Evolutionary conservation across 2,113 vertebrate species (phyloP).

Genomic region (Spea bombifrons): DNA sequence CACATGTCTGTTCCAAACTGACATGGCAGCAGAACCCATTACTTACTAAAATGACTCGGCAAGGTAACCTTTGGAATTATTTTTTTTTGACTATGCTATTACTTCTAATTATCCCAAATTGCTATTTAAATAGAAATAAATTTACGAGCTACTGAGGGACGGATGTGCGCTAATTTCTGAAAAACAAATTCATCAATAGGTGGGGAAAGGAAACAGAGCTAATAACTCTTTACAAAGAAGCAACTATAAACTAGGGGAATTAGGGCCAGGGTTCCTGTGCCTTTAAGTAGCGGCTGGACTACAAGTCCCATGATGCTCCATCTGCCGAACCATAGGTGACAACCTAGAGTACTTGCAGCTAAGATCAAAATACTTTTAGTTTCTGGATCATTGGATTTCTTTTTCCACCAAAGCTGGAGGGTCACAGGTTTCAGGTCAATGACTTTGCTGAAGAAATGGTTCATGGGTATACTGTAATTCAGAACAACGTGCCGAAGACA

Average conservation of each 20-base stretch:
- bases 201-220: slow-evolving; percentile 13
- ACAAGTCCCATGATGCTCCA: neutral
- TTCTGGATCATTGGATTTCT: no score
- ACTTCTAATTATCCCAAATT: slow-evolving; percentile 58
- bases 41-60: slow-evolving; percentile 60
- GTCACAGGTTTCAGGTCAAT: no score
- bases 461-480: no score
- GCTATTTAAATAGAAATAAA: slow-evolving; percentile 56
- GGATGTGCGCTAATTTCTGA: neutral
- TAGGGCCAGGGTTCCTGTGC: neutral
- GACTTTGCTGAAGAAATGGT: no score
- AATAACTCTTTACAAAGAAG: slow-evolving; percentile 3
- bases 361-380: no score
- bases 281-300: neutral
- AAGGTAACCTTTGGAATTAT: slow-evolving; percentile 60
- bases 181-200: slow-evolving; percentile 21
- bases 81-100: slow-evolving; percentile 49
- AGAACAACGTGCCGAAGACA: no score
- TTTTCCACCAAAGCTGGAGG: no score
- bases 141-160: slow-evolving; percentile 47
- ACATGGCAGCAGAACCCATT: slow-evolving; percentile 63
- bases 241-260: neutral
- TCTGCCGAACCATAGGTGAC: neutral
- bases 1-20: slow-evolving; percentile 74
- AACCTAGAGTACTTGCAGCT: no score